These are phyloP conservation scores for Microplitis deprimator DNA, from an alignment of 2,888 invertebrate genomes.

Conservation along the genomic window DNA sequence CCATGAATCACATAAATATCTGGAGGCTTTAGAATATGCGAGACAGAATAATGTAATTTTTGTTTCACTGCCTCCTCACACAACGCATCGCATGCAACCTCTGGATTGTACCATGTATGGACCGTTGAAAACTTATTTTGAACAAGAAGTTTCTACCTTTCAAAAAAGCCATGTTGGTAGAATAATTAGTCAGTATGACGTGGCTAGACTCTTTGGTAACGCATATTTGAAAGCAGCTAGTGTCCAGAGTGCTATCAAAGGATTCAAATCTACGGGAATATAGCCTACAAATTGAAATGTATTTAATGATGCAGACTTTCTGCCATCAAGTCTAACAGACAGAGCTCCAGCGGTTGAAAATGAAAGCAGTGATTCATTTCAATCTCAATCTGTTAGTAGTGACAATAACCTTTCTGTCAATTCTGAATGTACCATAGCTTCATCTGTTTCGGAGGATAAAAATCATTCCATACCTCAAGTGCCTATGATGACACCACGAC, in stretches of 20 bases:
- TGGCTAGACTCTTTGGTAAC: constrained; percentile 51
- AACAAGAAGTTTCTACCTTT: constrained; percentile 40
- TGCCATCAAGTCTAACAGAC: constrained; percentile 38
- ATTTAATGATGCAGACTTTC: constrained; percentile 48
- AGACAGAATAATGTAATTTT: constrained; percentile 53
- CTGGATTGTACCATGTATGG: constrained; percentile 58
- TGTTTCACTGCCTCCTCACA: constrained; percentile 55
- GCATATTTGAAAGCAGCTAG: constrained; percentile 54
- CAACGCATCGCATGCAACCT: constrained; percentile 56
- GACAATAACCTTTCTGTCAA: background rate
- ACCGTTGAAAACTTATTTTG: constrained; percentile 59
- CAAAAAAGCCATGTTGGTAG: constrained; percentile 51
- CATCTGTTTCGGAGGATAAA: too few relatives aligned
- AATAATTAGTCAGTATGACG: constrained; percentile 54
- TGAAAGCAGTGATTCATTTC: background rate
- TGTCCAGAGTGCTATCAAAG: constrained; percentile 41
- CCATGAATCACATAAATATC: constrained; percentile 58
- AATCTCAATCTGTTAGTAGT: background rate
- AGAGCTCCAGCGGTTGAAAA: constrained; percentile 13
- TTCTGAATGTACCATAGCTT: too few relatives aligned
- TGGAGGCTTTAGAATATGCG: constrained; percentile 56
- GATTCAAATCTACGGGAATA: constrained; percentile 45
- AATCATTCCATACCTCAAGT: too few relatives aligned
- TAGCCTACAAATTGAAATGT: constrained; percentile 47
- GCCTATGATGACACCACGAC: too few relatives aligned